These are phyloP conservation scores for Drosophila lowei DNA, from an alignment of 1,140 invertebrate genomes.

Conservation along the genomic window DNA sequence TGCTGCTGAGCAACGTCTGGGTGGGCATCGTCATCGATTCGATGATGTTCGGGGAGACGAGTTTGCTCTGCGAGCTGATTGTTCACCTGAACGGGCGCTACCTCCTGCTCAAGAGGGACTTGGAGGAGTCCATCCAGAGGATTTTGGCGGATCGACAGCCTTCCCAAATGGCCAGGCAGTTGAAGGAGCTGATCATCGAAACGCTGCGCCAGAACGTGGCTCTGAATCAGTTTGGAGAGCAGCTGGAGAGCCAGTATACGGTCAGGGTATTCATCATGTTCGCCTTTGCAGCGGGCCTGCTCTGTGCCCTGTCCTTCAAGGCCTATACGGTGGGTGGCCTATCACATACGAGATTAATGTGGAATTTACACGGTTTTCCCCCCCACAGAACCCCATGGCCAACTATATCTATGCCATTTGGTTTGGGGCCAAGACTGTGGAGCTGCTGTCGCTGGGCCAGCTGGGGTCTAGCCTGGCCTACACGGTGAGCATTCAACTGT, in stretches of 20 bases:
- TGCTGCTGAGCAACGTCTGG: constrained; percentile 63
- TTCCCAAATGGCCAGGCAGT: constrained; percentile 40
- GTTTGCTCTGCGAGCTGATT: constrained; percentile 57
- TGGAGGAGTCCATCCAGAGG: constrained; percentile 23
- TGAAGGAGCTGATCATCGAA: constrained; percentile 34
- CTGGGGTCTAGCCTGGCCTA: constrained; percentile 53
- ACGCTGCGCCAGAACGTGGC: constrained; percentile 52
- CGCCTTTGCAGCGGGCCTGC: constrained; percentile 52
- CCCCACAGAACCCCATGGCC: constrained; percentile 58
- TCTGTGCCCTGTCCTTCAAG: constrained; percentile 73
- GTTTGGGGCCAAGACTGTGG: constrained; percentile 64
- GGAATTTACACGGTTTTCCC: not conserved
- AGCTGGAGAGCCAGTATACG: constrained; percentile 63
- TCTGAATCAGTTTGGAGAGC: constrained; percentile 50
- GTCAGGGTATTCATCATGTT: constrained; percentile 70
- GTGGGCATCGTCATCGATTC: constrained; percentile 58
- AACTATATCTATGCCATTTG: constrained; percentile 64
- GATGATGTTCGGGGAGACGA: constrained; percentile 63
- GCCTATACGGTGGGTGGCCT: constrained; percentile 55
- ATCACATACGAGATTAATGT: no score
- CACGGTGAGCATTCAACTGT: constrained; percentile 24
- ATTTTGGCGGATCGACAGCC: constrained; percentile 25
- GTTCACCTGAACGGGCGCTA: constrained; percentile 68
- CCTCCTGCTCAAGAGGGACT: constrained; percentile 45
- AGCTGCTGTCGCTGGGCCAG: constrained; percentile 52